Conservation (phyloP, 1,140 invertebrate species). For the Chymomyza costata region DNA sequence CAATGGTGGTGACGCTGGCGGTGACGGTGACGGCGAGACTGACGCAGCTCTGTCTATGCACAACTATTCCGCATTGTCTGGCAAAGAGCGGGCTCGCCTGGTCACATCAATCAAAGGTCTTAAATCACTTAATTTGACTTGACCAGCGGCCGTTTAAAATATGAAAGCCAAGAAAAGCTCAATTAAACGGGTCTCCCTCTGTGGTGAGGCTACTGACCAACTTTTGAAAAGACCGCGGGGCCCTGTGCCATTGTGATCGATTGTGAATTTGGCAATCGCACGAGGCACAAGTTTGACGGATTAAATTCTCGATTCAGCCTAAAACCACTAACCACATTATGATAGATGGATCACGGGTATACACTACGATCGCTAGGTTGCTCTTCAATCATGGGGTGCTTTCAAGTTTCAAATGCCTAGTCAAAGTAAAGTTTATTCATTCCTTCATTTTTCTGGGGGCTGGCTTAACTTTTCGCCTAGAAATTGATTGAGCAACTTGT, state of each 20-base stretch:
- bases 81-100: slow-evolving; percentile 20
- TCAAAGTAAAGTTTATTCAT: too few relatives aligned
- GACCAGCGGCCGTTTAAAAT: slow-evolving; percentile 13
- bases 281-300: slow-evolving; percentile 48
- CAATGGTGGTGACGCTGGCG: too few relatives aligned
- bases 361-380: too few relatives aligned
- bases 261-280: slow-evolving; percentile 65
- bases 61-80: slow-evolving; percentile 40
- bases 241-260: too few relatives aligned
- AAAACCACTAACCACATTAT: slow-evolving; percentile 61
- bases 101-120: slow-evolving; percentile 47
- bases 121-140: slow-evolving; percentile 42
- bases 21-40: too few relatives aligned
- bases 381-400: slow-evolving; percentile 43
- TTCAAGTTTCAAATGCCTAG: not conserved
- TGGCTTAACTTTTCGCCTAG: slow-evolving; percentile 59
- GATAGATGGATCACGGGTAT: slow-evolving; percentile 58
- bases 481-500: slow-evolving; percentile 65
- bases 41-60: too few relatives aligned
- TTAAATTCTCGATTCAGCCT: slow-evolving; percentile 61
- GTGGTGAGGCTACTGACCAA: slow-evolving; percentile 29
- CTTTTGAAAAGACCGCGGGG: slow-evolving; percentile 30
- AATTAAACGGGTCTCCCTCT: slow-evolving; percentile 7
- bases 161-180: slow-evolving; percentile 2
- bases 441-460: slow-evolving; percentile 1